Evolutionary conservation across 1,140 invertebrate species (phyloP), one percentile per base, ranked within the genome.

Genomic region (Caenorhabditis latens): DNA sequence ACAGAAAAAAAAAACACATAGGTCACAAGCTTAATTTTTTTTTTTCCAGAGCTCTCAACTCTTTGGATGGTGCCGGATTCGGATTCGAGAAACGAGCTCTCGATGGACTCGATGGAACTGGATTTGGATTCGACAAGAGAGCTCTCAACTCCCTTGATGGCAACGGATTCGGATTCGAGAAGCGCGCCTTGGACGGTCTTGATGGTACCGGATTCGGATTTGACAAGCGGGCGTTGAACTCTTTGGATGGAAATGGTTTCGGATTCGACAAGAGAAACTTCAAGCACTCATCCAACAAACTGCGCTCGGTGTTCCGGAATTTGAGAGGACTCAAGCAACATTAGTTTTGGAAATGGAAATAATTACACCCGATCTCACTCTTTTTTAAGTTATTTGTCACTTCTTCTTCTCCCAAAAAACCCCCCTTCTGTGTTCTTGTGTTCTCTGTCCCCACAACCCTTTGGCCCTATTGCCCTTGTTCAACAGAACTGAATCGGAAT

Each of bases 101-200:
- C n/a, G 71, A 87, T 40, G 50, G n/a, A 1, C 53, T 87, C 3
- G 86, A 87, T 19, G 84, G 84, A 21, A 40, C 75, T 40, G 75
- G 82, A 24, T 87, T 87, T n/a, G 86, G 86, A 43, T 67, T 83
- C 24, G 75, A 87, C 53, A 87, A 87, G 16, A 79, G 86, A 43
- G 79, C 86, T n/a, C 55, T 87, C 16, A 87, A 87, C 86, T 87
- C 86, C 40, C 43, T 87, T 19, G 86, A 87, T 32, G 86, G 86
- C 19, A 24, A 16, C 16, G 86, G 86, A 50, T 87, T 87, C 42
- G 86, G 82, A 3, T 83, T 87, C 43, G 82, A 87, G 7, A 87
- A 87, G 86, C 43, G 86, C 9, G 86, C 86, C 24, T 71, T 87
- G 8, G 71, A 87, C 21, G 86, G 75, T 4, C 75, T 87, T 57